Conservation (phyloP, 2,797 vertebrate genomes). For the Furcifer pardalis region DNA sequence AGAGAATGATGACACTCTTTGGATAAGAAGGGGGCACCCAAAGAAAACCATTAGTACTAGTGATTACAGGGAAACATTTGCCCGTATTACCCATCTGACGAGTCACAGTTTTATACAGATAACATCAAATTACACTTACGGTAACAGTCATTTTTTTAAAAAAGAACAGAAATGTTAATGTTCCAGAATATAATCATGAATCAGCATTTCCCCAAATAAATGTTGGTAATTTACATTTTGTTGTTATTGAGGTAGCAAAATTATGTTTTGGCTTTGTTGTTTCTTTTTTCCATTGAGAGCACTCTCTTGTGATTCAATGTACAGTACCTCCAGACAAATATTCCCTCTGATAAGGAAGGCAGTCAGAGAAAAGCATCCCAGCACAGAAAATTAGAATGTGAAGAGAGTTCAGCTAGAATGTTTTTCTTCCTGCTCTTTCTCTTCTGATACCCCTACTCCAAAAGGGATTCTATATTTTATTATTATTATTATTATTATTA, state of each 20-base stretch:
- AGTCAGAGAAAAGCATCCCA: background rate
- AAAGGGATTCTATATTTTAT: too few relatives aligned
- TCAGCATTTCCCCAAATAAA: slow-evolving; percentile 3
- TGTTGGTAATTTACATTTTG: slow-evolving; percentile 10
- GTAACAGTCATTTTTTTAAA: background rate
- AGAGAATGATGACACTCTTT: background rate
- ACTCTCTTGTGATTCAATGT: background rate
- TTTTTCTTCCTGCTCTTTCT: too few relatives aligned
- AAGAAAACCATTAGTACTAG: accelerated
- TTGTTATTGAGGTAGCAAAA: background rate
- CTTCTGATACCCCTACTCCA: too few relatives aligned
- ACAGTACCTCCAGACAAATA: background rate
- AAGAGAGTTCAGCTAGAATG: background rate
- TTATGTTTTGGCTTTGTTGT: background rate
- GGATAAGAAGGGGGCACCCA: accelerated
- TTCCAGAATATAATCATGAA: background rate
- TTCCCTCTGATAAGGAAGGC: background rate
- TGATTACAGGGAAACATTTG: background rate
- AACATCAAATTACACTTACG: background rate
- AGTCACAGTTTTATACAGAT: background rate
- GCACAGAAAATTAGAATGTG: background rate
- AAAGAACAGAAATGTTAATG: background rate
- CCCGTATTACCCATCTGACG: background rate
- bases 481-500: too few relatives aligned
- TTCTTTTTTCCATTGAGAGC: background rate